Percentiles rank a stretch among this genome's conserved stretches.
Conservation (phyloP, 2,888 invertebrate genomes). For the Graphium colonna region DNA sequence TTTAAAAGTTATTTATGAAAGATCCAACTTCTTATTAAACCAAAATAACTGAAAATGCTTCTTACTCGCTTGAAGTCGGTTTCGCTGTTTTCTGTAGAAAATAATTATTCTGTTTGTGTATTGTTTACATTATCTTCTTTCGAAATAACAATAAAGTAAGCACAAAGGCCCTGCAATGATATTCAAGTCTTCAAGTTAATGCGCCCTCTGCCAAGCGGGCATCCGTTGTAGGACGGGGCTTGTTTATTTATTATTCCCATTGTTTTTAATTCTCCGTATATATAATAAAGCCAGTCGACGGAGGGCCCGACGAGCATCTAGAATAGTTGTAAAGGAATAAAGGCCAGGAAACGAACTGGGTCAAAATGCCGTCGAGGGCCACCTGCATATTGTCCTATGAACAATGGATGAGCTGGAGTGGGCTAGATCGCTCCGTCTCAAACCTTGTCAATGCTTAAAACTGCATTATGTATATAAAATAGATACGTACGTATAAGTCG, state of each 20-base stretch:
- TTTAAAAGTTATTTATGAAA: too few relatives aligned
- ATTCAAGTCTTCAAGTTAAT: not conserved
- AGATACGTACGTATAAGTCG: too few relatives aligned
- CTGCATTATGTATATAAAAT: too few relatives aligned
- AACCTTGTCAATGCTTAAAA: not conserved
- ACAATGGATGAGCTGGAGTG: conserved; percentile 11
- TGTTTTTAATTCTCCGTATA: conserved; percentile 8
- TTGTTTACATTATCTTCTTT: too few relatives aligned
- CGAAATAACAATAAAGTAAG: not conserved
- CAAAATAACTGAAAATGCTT: too few relatives aligned
- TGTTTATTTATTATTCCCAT: not conserved
- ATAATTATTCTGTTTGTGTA: too few relatives aligned
- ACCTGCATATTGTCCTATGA: conserved; percentile 9
- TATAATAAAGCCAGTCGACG: conserved; percentile 1
- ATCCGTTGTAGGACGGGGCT: not conserved
- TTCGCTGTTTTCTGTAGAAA: too few relatives aligned
- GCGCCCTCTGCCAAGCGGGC: not conserved
- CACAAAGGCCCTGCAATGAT: conserved; percentile 3
- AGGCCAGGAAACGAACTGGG: conserved; percentile 10
- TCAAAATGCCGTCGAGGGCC: conserved; percentile 10
- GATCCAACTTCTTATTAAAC: too few relatives aligned
- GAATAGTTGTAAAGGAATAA: conserved; percentile 19
- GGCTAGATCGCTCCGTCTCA: not conserved
- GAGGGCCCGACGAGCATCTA: not conserved
- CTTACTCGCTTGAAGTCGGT: too few relatives aligned